Base-by-base conservation (phyloP, 2,888 invertebrate species). In the Malthinus flaveolus region DNA sequence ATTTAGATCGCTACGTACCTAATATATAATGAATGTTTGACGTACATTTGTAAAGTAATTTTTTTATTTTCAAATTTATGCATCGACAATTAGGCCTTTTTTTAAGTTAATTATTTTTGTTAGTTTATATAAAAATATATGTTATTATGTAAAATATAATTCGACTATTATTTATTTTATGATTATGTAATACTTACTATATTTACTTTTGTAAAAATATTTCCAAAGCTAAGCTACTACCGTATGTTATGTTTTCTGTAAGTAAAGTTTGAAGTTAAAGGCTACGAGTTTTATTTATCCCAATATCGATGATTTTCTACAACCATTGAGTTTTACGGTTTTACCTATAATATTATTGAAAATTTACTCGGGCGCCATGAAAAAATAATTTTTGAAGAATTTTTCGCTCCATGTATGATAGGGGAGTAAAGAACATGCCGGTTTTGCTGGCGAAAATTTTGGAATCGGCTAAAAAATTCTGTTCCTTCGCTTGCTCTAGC, bases 211-310 rank as follows among this genome's bases (percentile, higher is more conserved):
- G 59, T 59, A 59, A 59, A 56, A 55, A 59, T 53, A 32, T 54
- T 55, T 50, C 59, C 59, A 50, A 55, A 50, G 54, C 59, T 55
- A 59, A 32, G 23, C 23, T 23, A 23, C 23, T 23, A 23, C 23
- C 23, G 59, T 59, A 59, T 54, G 54, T 59, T 59, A 51, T 50
- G 54, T 59, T 59, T 58, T 54, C 49, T 55, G 59, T 59, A 55
- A 59, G 59, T 59, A 59, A 59, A 59, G 33, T 54, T 59, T 56
- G 45, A 56, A 49, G 56, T 56, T 56, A 56, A 42, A 13, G 6
- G 15, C 39, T 42, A 23, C 23, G 23, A 23, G 23, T 23, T 23
- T 23, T 23, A 23, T 23, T 23, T 23, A 23, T 23, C 5, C 23
- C 2, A 23, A 23, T n/a, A n/a, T n/a, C n/a, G n/a, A n/a, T n/a